Conservation (phyloP, 2,797 vertebrate species). For the Aselliscus stoliczkanus region DNA sequence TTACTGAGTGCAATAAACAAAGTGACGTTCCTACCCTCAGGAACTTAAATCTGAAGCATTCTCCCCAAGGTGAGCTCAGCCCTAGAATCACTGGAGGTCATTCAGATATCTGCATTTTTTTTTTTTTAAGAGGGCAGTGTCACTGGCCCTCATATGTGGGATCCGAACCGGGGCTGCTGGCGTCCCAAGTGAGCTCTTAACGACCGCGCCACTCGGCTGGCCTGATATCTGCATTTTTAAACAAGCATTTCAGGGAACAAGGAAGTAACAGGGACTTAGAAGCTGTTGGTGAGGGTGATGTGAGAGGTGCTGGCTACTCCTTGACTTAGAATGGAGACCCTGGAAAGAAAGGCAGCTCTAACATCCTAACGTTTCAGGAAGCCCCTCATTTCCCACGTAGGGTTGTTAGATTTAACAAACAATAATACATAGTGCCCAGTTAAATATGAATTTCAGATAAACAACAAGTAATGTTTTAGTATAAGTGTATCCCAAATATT, state of each 20-base stretch:
- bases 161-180: too few species aligned
- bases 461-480: not conserved
- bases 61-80: not conserved
- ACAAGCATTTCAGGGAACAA: not conserved
- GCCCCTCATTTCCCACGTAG: not conserved
- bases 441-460: conserved; percentile 7
- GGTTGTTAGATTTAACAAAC: not conserved
- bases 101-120: not conserved
- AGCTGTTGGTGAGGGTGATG: too few species aligned
- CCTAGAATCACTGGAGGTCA: not conserved
- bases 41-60: not conserved
- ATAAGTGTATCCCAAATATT: not conserved
- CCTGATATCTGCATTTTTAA: not conserved
- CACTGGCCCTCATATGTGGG: too few species aligned
- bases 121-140: too few species aligned
- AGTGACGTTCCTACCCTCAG: not conserved
- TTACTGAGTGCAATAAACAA: not conserved
- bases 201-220: too few species aligned
- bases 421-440: not conserved
- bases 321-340: not conserved
- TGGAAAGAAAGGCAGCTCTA: not conserved
- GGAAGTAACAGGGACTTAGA: not conserved
- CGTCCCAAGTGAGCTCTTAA: too few species aligned
- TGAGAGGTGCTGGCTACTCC: not conserved
- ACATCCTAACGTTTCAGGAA: not conserved